These are phyloP conservation scores for Panagrolaimus sp. DNA, from an alignment of 1,140 invertebrate genomes.

Conservation along the genomic window DNA sequence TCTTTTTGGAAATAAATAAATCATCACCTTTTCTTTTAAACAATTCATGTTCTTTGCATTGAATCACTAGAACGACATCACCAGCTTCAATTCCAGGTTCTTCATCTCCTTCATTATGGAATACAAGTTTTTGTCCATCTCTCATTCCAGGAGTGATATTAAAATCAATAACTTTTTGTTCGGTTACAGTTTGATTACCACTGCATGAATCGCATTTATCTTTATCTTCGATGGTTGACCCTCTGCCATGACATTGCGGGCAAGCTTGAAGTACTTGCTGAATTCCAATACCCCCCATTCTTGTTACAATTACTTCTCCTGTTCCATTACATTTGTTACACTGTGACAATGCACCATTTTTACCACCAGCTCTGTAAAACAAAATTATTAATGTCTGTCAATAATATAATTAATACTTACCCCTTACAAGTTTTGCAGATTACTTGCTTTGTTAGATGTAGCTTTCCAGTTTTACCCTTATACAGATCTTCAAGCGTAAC, in stretches of 20 bases:
- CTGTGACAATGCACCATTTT: conserved; percentile 47
- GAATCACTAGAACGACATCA: conserved; percentile 64
- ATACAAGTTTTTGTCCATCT: conserved; percentile 62
- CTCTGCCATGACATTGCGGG: conserved; percentile 58
- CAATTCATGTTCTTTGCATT: conserved; percentile 62
- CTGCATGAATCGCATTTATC: conserved; percentile 74
- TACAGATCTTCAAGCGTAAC: conserved; percentile 63
- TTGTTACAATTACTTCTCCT: conserved; percentile 60
- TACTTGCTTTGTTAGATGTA: conserved; percentile 61
- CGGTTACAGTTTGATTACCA: conserved; percentile 63
- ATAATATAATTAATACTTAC: conserved; percentile 55
- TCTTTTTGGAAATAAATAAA: conserved; percentile 60
- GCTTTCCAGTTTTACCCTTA: conserved; percentile 62
- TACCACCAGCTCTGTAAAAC: conserved; percentile 58
- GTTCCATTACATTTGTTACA: conserved; percentile 60
- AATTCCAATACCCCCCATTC: conserved; percentile 62
- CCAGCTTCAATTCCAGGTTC: conserved; percentile 63
- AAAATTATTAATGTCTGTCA: background rate
- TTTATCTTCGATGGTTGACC: conserved; percentile 68
- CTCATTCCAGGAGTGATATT: conserved; percentile 66
- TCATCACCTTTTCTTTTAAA: conserved; percentile 62
- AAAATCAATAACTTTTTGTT: conserved; percentile 66
- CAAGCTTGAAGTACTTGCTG: conserved; percentile 52
- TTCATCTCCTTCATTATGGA: conserved; percentile 66
- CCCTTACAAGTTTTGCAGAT: conserved; percentile 62